Conservation (phyloP, 2,888 invertebrate species). For the Cerastis leucographa region DNA sequence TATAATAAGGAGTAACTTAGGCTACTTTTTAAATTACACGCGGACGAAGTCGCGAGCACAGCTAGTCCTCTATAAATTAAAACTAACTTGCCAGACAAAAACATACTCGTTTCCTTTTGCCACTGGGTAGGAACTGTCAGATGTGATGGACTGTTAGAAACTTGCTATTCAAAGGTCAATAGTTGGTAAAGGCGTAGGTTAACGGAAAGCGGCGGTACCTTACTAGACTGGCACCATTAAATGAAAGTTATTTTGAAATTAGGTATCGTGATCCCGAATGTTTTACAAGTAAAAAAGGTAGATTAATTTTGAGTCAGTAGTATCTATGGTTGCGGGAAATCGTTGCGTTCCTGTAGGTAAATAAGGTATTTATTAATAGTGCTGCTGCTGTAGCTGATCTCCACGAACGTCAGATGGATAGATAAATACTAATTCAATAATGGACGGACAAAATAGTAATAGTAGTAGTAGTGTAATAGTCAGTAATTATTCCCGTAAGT, state of each 20-base stretch:
- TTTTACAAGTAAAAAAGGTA: neutral
- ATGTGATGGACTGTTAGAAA: neutral
- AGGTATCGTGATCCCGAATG: neutral
- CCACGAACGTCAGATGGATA: neutral
- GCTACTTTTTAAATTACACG: too few species aligned
- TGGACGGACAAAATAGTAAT: neutral
- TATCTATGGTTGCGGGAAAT: neutral
- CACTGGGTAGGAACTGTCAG: neutral
- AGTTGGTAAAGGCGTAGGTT: neutral
- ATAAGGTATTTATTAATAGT: neutral
- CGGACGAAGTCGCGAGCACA: too few species aligned
- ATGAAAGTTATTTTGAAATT: conserved; percentile 10
- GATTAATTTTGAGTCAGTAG: neutral
- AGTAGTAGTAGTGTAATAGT: neutral
- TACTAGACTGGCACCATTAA: conserved; percentile 12
- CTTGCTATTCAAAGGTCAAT: conserved; percentile 8
- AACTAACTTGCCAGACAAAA: neutral
- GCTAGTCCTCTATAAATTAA: too few species aligned
- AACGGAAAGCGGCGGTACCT: neutral
- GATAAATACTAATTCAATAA: neutral
- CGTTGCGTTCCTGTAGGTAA: neutral
- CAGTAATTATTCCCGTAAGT: neutral
- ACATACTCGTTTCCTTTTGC: neutral
- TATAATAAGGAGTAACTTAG: too few species aligned
- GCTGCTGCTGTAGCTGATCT: too few species aligned